A percentile compares a stretch with the other conserved stretches of the same genome.
phyloP scores from a whole-genome alignment of 2,797 vertebrate species.

The Gymnopithys bicolor region DNA sequence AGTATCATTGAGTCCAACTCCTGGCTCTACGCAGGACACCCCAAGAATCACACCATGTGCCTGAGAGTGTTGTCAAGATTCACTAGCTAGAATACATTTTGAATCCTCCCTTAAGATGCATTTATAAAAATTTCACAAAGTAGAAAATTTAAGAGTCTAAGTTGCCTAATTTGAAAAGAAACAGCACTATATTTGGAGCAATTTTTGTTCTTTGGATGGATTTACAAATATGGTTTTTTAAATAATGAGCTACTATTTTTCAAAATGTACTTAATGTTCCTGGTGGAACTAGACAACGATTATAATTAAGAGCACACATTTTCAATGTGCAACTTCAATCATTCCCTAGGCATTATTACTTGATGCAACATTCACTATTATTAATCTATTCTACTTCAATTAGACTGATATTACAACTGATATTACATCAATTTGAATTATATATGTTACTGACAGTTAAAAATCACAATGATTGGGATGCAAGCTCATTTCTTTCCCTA shows the following conservation, averaged over 20 bases:
- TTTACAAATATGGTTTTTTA: background rate
- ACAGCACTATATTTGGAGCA: background rate
- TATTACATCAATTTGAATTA: background rate
- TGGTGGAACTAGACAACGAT: background rate
- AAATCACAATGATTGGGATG: background rate
- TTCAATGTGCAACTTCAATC: background rate
- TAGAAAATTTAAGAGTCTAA: background rate
- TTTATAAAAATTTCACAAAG: background rate
- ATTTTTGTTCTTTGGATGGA: background rate
- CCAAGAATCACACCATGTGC: background rate
- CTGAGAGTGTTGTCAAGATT: background rate
- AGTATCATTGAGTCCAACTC: rapidly evolving
- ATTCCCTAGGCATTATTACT: background rate
- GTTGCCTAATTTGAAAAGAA: background rate
- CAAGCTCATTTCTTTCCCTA: background rate
- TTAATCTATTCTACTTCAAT: background rate
- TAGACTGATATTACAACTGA: background rate
- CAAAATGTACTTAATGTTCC: background rate
- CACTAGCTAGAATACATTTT: background rate
- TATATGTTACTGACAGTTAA: rapidly evolving
- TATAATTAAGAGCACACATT: background rate
- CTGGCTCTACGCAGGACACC: background rate
- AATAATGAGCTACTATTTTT: background rate
- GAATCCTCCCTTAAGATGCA: background rate
- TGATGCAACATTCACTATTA: background rate